phyloP scores from a whole-genome alignment of 2,888 invertebrate species.

The Laothoe populi region DNA sequence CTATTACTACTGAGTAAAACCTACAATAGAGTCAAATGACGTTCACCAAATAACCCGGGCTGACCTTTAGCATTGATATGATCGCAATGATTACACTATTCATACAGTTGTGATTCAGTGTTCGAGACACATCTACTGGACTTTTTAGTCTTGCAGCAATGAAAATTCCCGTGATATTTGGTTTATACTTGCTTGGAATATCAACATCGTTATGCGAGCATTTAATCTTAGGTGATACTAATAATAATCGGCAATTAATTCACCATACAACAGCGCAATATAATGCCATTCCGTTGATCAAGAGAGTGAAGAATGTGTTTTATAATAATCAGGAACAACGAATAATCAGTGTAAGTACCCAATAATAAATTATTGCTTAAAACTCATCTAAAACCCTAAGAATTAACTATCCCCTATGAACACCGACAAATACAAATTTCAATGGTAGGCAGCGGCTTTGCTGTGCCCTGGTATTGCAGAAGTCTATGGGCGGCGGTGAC shows the following conservation, averaged over 20 bases:
- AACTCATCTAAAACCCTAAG: no score
- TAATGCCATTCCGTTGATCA: slow-evolving; percentile 50
- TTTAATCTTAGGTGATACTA: slow-evolving; percentile 53
- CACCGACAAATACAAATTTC: no score
- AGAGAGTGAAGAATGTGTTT: slow-evolving; percentile 56
- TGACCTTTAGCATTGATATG: slow-evolving; percentile 18
- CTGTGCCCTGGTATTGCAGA: no score
- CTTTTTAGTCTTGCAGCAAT: slow-evolving; percentile 32
- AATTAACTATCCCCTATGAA: no score
- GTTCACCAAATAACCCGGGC: background rate
- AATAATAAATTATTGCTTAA: background rate
- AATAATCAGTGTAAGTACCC: slow-evolving; percentile 53
- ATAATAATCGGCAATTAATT: slow-evolving; percentile 44
- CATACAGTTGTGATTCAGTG: slow-evolving; percentile 24
- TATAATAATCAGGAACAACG: slow-evolving; percentile 49
- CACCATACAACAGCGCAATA: slow-evolving; percentile 49
- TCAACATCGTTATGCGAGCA: slow-evolving; percentile 46
- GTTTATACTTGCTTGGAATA: slow-evolving; percentile 36
- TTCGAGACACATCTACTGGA: background rate
- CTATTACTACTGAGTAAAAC: background rate
- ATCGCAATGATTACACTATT: slow-evolving; percentile 3
- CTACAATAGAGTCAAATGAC: background rate
- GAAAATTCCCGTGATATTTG: slow-evolving; percentile 42
- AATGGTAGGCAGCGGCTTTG: no score
- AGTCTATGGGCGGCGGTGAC: no score